phyloP scores from a whole-genome alignment of 1,140 invertebrate species.

The Drosophila erecta region DNA sequence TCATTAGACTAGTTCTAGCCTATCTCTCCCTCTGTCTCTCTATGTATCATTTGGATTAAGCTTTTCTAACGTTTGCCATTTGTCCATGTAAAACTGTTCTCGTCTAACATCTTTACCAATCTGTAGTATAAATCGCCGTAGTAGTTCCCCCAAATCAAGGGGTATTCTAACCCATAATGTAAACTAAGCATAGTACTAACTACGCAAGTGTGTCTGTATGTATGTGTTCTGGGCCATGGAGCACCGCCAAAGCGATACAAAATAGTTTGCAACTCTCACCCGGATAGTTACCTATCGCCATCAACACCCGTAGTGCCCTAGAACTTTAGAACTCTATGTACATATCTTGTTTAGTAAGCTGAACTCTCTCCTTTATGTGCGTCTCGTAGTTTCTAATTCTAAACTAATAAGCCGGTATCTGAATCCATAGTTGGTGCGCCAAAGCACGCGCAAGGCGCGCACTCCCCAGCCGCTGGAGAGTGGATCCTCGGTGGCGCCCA shows the following conservation, averaged over 20 bases:
- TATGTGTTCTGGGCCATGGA: conserved; percentile 44
- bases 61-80: conserved; percentile 29
- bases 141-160: conserved; percentile 31
- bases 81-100: conserved; percentile 48
- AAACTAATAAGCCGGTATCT: conserved; percentile 4
- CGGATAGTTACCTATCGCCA: conserved; percentile 42
- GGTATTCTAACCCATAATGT: conserved; percentile 24
- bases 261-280: conserved; percentile 21
- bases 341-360: conserved; percentile 24
- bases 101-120: conserved; percentile 57
- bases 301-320: conserved; percentile 53
- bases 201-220: conserved; percentile 41
- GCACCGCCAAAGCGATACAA: conserved; percentile 31
- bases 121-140: conserved; percentile 53
- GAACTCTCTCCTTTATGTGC: conserved; percentile 8
- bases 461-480: conserved; percentile 41
- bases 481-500: conserved; percentile 10
- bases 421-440: conserved; percentile 60
- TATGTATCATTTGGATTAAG: conserved; percentile 22
- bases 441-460: conserved; percentile 64
- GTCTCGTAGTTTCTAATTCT: background rate
- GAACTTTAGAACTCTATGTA: conserved; percentile 42
- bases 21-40: conserved; percentile 23
- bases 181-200: conserved; percentile 36
- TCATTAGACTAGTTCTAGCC: conserved; percentile 41